Evolutionary conservation across 2,888 invertebrate species (phyloP).

Genomic region (Tenthredo livida): DNA sequence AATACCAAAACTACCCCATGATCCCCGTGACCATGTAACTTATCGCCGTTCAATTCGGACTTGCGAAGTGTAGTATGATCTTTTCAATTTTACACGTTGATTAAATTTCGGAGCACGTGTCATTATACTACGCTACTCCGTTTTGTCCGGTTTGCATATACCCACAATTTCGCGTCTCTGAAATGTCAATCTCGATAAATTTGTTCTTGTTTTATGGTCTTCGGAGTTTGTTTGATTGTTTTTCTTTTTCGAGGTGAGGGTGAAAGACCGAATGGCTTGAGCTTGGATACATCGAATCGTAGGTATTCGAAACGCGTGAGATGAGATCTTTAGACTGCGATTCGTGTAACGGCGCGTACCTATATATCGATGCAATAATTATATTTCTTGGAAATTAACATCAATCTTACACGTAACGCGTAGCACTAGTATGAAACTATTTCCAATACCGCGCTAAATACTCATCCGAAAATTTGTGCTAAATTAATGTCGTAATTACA

Average conservation of each 20-base stretch:
- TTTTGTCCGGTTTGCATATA: neutral
- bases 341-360: neutral
- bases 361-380: neutral
- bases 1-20: neutral
- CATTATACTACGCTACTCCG: neutral
- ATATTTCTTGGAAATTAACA: conserved; percentile 30
- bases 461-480: conserved; percentile 54
- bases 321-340: neutral
- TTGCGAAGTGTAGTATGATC: neutral
- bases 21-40: neutral
- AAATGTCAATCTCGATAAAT: neutral
- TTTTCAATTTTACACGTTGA: neutral
- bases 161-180: neutral
- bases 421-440: conserved; percentile 17
- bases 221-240: neutral
- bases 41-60: neutral
- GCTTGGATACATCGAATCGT: neutral
- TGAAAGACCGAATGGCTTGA: neutral
- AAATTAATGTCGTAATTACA: conserved; percentile 61
- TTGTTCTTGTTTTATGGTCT: neutral
- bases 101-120: conserved; percentile 40
- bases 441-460: neutral
- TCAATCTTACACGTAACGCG: conserved; percentile 5
- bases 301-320: neutral
- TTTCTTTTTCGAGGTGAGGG: neutral